A percentile compares a stretch with the other conserved stretches of the same genome.
Evolutionary conservation across 2,797 vertebrate genomes (phyloP).

Genomic region (Enteromius thamalakanensis): DNA sequence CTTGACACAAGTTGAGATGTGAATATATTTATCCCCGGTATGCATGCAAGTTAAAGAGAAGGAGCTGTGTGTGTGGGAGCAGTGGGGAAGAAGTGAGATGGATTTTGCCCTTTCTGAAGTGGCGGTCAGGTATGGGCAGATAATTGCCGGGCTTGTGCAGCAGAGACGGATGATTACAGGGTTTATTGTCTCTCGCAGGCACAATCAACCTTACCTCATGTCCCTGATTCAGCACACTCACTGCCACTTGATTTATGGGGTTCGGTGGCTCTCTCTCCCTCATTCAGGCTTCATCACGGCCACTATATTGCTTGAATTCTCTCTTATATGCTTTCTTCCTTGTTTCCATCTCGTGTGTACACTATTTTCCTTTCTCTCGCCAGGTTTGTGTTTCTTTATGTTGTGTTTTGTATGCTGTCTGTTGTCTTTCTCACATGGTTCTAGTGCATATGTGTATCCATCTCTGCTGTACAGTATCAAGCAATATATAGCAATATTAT

Average conservation of each 20-base stretch:
- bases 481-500: too few relatives aligned
- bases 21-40: conserved; percentile 50
- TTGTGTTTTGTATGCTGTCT: background rate
- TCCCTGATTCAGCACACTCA: conserved; percentile 84
- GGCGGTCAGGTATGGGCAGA: conserved; percentile 78
- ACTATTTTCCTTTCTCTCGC: background rate
- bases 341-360: conserved; percentile 12
- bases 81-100: conserved; percentile 67
- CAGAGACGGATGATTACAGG: conserved; percentile 82
- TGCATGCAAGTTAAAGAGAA: conserved; percentile 61
- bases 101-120: conserved; percentile 74
- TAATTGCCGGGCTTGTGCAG: conserved; percentile 79
- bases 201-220: conserved; percentile 78
- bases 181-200: conserved; percentile 86
- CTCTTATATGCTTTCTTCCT: conserved; percentile 29
- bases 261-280: conserved; percentile 56
- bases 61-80: conserved; percentile 49
- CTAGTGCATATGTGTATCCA: background rate
- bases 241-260: conserved; percentile 81
- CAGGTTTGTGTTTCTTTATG: background rate
- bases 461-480: background rate
- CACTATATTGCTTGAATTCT: conserved; percentile 19
- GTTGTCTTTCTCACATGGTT: background rate
- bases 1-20: conserved; percentile 14
- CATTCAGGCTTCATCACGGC: conserved; percentile 33